Evolutionary conservation across 2,797 vertebrate species (phyloP), one percentile per base, ranked within the genome.

Genomic region (Rhinichthys osculus): DNA sequence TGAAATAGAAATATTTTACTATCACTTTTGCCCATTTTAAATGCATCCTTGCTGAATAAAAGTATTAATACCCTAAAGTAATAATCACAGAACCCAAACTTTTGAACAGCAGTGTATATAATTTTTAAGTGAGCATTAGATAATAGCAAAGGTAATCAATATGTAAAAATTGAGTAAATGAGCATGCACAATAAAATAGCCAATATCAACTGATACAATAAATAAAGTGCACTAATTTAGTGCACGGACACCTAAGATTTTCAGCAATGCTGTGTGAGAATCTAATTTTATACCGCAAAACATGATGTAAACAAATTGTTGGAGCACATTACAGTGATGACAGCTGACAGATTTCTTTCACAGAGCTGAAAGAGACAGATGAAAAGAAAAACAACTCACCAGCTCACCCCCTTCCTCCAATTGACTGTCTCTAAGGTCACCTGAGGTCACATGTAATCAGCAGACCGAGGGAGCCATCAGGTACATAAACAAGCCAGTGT

Each of bases 401-500:
- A 70, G 54, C 59, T 74, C 78, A 73, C 67, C 85, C 82, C 71
- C 62, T 77, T 73, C 81, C 71, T 87, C 82, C 88, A 66, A 71
- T 71, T 70, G 85, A 79, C 80, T 87, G 85, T 84, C 86, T 87
- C 40, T 64, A 50, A 82, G 89, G 87, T 91, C 88, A 87, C 69
- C 14, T n/a, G 74, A 88, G 91, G 87, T 91, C 87, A 89, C 86
- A 38, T 89, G 85, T 78, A 90, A 90, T 87, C 88, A 87, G 87
- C 83, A 85, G 87, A 90, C 88, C 85, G 50, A 89, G 84, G 89
- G 88, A 77, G 88, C 70, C 72, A 33, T 85, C 86, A 85, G 85
- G 85, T 81, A 87, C 85, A 85, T 91, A 92, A 92, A 91, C 89
- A 87, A 87, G 89, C 87, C 79, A 80, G 76, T 86, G 87, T 88